A percentile compares a stretch with the other conserved stretches of the same genome.
These are phyloP conservation scores for Lagorchestes hirsutus DNA, from an alignment of 2,797 vertebrate species.

Conservation along the genomic window DNA sequence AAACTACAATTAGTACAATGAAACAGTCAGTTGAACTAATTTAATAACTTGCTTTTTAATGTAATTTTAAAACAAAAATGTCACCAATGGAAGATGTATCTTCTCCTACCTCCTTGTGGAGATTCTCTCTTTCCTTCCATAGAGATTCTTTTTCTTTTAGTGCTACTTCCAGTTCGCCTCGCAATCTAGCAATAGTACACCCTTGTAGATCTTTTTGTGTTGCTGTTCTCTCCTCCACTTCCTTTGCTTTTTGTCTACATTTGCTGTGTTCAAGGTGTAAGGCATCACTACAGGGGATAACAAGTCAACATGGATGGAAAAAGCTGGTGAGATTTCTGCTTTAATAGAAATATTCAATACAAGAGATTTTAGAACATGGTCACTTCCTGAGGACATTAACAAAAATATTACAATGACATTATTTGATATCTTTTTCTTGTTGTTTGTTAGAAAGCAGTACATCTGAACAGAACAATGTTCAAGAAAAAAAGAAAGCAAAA, in stretches of 20 bases:
- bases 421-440: neutral
- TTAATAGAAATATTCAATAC: neutral
- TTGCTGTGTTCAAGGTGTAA: conserved; percentile 80
- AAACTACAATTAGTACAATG: neutral
- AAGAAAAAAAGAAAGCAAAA: neutral
- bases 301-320: neutral
- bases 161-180: conserved; percentile 78
- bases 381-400: neutral
- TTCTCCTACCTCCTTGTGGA: conserved; percentile 77
- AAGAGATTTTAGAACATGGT: neutral
- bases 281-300: conserved; percentile 78
- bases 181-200: conserved; percentile 77
- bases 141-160: conserved; percentile 75
- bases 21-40: conserved; percentile 28
- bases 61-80: conserved; percentile 18
- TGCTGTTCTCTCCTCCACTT: conserved; percentile 73
- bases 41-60: conserved; percentile 2
- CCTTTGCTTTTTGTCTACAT: conserved; percentile 77
- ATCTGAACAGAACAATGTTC: neutral
- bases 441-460: neutral
- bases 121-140: conserved; percentile 76
- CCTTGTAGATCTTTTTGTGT: conserved; percentile 83
- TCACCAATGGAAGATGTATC: neutral
- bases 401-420: conserved; percentile 13
- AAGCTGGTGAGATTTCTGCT: neutral